Conservation (phyloP, 2,113 vertebrate genomes). For the Trogon surrucura region DNA sequence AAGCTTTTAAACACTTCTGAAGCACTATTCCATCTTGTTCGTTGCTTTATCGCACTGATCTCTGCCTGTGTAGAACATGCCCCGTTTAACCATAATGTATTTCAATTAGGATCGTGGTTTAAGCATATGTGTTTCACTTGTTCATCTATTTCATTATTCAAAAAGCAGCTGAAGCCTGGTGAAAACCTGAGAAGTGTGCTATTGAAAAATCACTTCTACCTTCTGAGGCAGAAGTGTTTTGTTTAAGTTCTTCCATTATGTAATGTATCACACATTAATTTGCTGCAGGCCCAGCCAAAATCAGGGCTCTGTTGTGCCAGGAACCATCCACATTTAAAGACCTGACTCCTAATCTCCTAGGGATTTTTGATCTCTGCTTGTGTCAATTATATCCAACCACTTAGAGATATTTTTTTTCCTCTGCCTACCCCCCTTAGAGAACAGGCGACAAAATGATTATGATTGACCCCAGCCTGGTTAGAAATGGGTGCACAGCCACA, state of each 20-base stretch:
- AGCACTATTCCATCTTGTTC: background rate
- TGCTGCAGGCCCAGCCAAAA: background rate
- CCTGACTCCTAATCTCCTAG: background rate
- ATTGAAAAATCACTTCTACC: slow-evolving; percentile 5
- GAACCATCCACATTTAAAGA: background rate
- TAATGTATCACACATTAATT: slow-evolving; percentile 3
- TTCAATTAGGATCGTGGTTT: background rate
- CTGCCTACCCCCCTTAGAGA: background rate
- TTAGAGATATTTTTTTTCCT: background rate
- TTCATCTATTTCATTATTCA: slow-evolving; percentile 51
- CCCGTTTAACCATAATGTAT: slow-evolving; percentile 32
- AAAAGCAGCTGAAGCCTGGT: background rate
- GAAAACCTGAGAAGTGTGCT: slow-evolving; percentile 18
- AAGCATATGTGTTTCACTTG: slow-evolving; percentile 7
- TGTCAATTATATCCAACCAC: slow-evolving; percentile 15
- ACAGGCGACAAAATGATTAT: background rate
- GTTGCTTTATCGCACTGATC: background rate
- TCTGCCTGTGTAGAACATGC: background rate
- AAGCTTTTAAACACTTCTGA: slow-evolving; percentile 48
- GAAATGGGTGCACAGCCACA: background rate
- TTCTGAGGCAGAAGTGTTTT: background rate
- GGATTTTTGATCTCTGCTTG: slow-evolving; percentile 18
- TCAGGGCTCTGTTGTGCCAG: background rate
- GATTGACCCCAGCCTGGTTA: background rate
- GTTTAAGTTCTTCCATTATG: slow-evolving; percentile 17